Base-by-base conservation (phyloP, 2,888 invertebrate genomes). In the Dynastes hyllus region DNA sequence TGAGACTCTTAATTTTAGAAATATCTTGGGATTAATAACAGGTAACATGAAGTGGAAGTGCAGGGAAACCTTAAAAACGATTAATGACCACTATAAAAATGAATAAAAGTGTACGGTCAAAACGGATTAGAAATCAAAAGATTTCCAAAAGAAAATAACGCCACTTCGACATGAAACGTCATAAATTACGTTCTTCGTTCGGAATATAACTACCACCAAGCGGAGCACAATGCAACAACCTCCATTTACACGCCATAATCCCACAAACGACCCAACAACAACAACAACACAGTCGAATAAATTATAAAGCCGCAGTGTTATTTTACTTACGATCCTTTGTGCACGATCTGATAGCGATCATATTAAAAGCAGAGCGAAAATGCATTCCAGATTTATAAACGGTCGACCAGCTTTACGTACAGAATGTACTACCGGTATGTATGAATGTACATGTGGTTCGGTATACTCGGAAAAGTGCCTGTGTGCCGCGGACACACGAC, bases 301-400 rank as follows among this genome's bases (percentile, higher is more conserved):
- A 69, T 69, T 69, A 51, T 29, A 69, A 51, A 51, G 27, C 51
- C 66, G 65, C 37, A 8, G 45, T 66, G 66, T 37, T 66, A 66
- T 66, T 66, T 66, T 66, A 66, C 66, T 66, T 66, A 40, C 66
- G 37, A 66, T 40, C 40, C 69, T 69, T 69, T 69, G 69, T 51
- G 69, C 69, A 27, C 29, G 69, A 69, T 69, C 69, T 51, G 69
- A 69, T 69, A 69, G 27, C 51, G 69, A 69, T 51, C 69, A 69
- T 69, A 69, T 69, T 69, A 69, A 50, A 69, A 69, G 27, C 69
- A 5, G 51, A 27, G 69, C 50, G 69, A 27, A 69, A 69, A 69
- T 69, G 69, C 69, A 69, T 69, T 69, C 51, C 50, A 51, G 69
- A 69, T 69, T 69, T 69, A 69, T 69, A 69, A 63, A 32, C 63